Conservation (phyloP, 2,113 vertebrate genomes). For the Cariama cristata region DNA sequence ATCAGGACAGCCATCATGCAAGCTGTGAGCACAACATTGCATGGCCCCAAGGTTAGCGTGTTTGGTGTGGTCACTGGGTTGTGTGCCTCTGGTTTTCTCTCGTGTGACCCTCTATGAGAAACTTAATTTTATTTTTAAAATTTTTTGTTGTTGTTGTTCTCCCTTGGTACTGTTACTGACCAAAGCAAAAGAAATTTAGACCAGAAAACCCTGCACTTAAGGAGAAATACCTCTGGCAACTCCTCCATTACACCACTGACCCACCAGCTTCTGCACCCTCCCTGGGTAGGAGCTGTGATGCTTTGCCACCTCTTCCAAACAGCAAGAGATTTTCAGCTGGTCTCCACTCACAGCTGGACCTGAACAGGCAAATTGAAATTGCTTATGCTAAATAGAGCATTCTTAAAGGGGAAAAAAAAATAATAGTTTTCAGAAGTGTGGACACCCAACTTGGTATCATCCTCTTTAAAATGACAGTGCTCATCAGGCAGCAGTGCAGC, state of each 20-base stretch:
- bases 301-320: neutral
- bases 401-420: neutral
- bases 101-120: neutral
- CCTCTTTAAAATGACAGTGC: neutral
- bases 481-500: neutral
- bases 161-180: neutral
- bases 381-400: neutral
- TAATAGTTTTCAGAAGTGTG: neutral
- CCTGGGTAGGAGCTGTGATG: too few relatives aligned
- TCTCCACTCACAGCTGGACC: neutral
- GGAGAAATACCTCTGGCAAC: neutral
- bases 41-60: neutral
- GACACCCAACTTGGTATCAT: neutral
- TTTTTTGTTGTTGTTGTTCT: too few relatives aligned
- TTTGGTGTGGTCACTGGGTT: neutral
- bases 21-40: neutral
- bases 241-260: accelerated
- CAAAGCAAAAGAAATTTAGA: neutral
- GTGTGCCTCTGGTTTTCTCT: neutral
- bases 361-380: neutral
- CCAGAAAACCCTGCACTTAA: neutral
- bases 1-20: neutral
- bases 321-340: neutral
- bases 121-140: neutral
- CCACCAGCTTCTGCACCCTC: neutral